Evolutionary conservation across 1,140 invertebrate species (phyloP).

Genomic region (Ectropis grisescens): DNA sequence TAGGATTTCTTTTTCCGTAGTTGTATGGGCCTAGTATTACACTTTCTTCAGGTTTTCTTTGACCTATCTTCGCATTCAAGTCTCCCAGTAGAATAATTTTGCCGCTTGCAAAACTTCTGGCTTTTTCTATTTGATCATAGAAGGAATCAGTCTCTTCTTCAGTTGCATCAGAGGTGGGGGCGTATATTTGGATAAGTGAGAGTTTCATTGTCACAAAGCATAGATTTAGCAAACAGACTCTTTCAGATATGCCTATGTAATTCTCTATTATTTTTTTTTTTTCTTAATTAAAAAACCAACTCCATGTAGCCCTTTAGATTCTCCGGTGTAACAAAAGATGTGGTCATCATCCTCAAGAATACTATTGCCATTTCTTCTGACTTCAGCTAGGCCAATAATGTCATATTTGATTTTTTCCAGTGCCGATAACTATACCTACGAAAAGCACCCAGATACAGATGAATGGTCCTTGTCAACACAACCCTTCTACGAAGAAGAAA

Average conservation of each 20-base stretch:
- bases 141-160: no score
- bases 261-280: not conserved
- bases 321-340: constrained; percentile 1
- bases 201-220: not conserved
- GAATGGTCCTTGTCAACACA: no score
- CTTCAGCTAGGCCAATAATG: constrained; percentile 1
- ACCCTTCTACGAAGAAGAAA: no score
- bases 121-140: no score
- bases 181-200: not conserved
- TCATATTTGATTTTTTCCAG: constrained; percentile 2
- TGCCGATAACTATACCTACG: no score
- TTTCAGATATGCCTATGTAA: not conserved
- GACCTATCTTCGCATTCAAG: no score
- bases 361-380: constrained; percentile 1
- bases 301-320: not conserved
- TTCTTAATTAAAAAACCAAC: constrained; percentile 3
- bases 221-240: constrained; percentile 1
- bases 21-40: no score
- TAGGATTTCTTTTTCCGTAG: no score
- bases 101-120: no score
- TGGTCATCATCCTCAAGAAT: not conserved
- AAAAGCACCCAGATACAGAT: no score
- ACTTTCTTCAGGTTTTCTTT: no score
- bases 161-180: constrained; percentile 1
- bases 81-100: no score